phyloP scores from a whole-genome alignment of 2,113 vertebrate genomes.

The Pseudolaguvia tuberculata region DNA sequence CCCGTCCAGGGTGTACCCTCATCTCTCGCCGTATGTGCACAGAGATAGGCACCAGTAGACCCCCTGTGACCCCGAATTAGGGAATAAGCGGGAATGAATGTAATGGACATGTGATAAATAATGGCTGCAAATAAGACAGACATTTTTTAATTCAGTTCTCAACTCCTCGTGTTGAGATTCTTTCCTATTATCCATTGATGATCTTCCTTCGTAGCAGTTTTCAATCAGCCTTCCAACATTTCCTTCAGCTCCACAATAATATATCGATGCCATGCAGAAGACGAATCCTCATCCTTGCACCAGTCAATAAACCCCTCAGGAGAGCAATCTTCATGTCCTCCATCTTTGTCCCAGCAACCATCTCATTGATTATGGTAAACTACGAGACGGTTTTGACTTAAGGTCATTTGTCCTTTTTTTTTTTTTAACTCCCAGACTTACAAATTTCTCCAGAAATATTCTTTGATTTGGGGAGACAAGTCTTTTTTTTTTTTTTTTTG shows the following conservation, averaged over 20 bases:
- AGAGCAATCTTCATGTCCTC: slow-evolving; percentile 28
- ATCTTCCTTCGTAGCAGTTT: slow-evolving; percentile 2
- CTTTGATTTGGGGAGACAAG: background rate
- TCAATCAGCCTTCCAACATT: background rate
- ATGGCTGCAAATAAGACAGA: background rate
- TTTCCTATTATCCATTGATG: slow-evolving; percentile 20
- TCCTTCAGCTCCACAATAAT: slow-evolving; percentile 18
- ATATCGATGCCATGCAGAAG: slow-evolving; percentile 47
- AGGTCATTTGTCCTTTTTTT: slow-evolving; percentile 48
- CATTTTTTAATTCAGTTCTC: slow-evolving; percentile 10
- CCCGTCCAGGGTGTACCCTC: too few species aligned
- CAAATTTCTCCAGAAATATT: background rate
- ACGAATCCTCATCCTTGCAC: slow-evolving; percentile 16
- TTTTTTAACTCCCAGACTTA: slow-evolving; percentile 12
- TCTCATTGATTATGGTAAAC: slow-evolving; percentile 55
- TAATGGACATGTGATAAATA: too few species aligned
- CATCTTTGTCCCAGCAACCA: slow-evolving; percentile 24
- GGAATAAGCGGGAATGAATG: too few species aligned
- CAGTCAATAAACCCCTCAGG: slow-evolving; percentile 29
- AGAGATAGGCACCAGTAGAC: too few species aligned
- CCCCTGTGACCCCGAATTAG: too few species aligned
- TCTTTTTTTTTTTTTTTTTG: too few species aligned
- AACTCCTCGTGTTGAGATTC: too few species aligned
- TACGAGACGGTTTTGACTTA: slow-evolving; percentile 38
- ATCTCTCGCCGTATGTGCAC: too few species aligned